Base-by-base conservation (phyloP, 2,113 vertebrate genomes). In the Microcebus lehilahytsara region DNA sequence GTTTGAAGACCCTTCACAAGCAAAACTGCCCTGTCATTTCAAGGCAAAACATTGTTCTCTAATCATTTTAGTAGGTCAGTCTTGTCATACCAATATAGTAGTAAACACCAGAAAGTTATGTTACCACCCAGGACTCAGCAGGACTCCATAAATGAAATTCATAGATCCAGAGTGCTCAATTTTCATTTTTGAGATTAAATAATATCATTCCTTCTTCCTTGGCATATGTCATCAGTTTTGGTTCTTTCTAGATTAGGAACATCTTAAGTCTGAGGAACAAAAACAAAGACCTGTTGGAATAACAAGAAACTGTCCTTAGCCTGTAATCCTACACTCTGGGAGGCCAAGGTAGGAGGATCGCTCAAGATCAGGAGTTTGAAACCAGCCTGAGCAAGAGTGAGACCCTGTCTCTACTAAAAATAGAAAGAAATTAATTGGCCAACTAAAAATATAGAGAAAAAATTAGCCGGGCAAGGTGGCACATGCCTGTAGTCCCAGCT, bases 141-240 rank as follows among this genome's bases (percentile, higher is more conserved):
- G 42, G 42, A 49, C 30, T 51, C 58, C 46, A 23, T 22, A 46
- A 79, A 60, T 62, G 83, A 75, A 92, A 90, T n/a, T 53, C 80
- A 37, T 46, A 46, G 42, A 83, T 20, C 46, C 19, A 14, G 37
- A 58, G 64, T 34, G 13, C 23, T 81, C 49, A 13, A 3, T 40
- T 92, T 96, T 87, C 53, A 37, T 53, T 93, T 69, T 75, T 51
- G 8, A 81, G 88, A 90, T 91, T 60, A 66, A 93, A 25, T 69
- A 37, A 56, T 89, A 56, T n/a, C 32, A 53, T 60, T 2, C 23
- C 25, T 88, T 97, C 58, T 72, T 67, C 74, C 60, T 91, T 83
- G 40, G 27, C 22, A 40, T 34, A 60, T 32, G 77, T 89, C 60
- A 56, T 10, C 71, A 46, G 0, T 51, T 32, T 13, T 64, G 22